These are phyloP conservation scores for Momotus momota DNA, from an alignment of 2,797 vertebrate species.

Conservation along the genomic window DNA sequence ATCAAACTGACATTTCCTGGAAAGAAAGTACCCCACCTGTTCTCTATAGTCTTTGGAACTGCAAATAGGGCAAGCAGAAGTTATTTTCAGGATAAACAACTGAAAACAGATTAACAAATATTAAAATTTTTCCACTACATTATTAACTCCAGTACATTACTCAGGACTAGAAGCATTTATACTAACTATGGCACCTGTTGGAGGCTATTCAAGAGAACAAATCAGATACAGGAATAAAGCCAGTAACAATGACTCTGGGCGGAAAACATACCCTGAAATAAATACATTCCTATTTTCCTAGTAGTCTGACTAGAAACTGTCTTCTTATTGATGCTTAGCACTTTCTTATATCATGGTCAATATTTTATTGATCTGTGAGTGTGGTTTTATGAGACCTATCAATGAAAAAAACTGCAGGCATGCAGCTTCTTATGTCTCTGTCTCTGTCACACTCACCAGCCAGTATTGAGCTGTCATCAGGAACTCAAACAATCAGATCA, in stretches of 20 bases:
- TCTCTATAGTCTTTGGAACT: conserved; percentile 26
- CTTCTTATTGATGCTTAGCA: not conserved
- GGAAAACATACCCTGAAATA: not conserved
- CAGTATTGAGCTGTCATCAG: not conserved
- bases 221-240: not conserved
- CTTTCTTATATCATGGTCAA: not conserved
- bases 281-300: not conserved
- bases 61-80: conserved; percentile 28
- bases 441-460: not conserved
- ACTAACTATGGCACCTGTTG: not conserved
- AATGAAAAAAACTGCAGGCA: not conserved
- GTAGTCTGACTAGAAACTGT: not conserved
- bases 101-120: not conserved
- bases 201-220: not conserved
- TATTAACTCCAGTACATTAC: not conserved
- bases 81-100: conserved; percentile 44
- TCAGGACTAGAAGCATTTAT: not conserved
- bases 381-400: not conserved
- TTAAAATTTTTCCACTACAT: not conserved
- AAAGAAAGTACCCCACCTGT: conserved; percentile 56
- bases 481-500: not conserved
- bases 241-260: not conserved
- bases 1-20: conserved; percentile 64
- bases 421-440: not conserved
- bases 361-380: not conserved